phyloP scores from a whole-genome alignment of 1,140 invertebrate species.

The Oppia nitens region DNA sequence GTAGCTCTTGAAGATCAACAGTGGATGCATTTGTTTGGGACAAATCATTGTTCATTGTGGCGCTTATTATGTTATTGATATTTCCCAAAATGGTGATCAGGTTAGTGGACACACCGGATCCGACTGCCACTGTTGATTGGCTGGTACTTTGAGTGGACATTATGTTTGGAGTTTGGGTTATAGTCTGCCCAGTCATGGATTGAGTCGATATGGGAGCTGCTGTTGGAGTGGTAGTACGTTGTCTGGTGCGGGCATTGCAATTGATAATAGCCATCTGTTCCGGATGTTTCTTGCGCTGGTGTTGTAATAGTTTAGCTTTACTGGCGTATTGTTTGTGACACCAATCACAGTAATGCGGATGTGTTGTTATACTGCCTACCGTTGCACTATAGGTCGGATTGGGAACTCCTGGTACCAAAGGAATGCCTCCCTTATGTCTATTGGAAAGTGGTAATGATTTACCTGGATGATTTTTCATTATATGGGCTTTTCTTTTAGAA shows the following conservation, averaged over 20 bases:
- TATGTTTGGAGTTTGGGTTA: too few species aligned
- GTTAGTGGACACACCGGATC: neutral
- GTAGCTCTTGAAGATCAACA: constrained; percentile 2
- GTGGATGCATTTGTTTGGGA: neutral
- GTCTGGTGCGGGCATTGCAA: neutral
- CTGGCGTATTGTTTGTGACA: constrained; percentile 70
- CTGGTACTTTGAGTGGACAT: too few species aligned
- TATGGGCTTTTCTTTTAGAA: constrained; percentile 65
- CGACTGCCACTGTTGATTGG: neutral
- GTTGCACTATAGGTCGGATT: constrained; percentile 49
- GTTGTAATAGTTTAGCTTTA: constrained; percentile 60
- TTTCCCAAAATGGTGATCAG: constrained; percentile 5
- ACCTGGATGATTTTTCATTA: constrained; percentile 62
- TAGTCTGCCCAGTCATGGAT: neutral
- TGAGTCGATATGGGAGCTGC: neutral
- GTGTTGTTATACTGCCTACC: constrained; percentile 51
- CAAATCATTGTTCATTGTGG: neutral
- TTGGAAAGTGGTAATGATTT: constrained; percentile 23
- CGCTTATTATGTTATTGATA: constrained; percentile 2
- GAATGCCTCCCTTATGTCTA: constrained; percentile 25
- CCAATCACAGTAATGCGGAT: constrained; percentile 54
- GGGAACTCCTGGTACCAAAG: constrained; percentile 32
- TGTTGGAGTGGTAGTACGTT: neutral
- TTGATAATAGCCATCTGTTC: constrained; percentile 26
- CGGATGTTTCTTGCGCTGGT: constrained; percentile 56